Evolutionary conservation across 2,797 vertebrate genomes (phyloP).

Genomic region (Rallus crepitans): DNA sequence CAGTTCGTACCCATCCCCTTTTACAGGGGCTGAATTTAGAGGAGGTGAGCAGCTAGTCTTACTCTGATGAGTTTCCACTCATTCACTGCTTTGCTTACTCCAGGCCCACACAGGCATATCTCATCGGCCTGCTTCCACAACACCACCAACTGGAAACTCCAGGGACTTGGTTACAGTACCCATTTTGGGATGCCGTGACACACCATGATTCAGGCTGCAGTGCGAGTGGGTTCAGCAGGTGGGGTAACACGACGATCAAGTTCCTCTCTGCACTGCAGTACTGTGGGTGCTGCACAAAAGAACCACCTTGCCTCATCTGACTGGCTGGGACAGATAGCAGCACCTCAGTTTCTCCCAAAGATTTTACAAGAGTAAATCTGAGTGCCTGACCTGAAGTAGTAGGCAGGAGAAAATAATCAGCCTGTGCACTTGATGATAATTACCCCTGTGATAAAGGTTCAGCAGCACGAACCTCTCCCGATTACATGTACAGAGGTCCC

Average conservation of each 20-base stretch:
- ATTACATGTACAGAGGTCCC: background rate
- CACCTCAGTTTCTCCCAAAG: background rate
- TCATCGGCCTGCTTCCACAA: background rate
- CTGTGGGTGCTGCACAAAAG: background rate
- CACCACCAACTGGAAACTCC: background rate
- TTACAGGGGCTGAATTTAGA: background rate
- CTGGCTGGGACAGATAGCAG: background rate
- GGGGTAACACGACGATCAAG: background rate
- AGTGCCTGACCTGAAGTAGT: background rate
- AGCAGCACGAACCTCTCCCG: background rate
- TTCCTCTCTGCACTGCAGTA: background rate
- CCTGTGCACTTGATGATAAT: background rate
- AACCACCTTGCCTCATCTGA: background rate
- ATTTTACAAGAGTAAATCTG: background rate
- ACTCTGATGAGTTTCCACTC: background rate
- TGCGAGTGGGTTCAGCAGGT: background rate
- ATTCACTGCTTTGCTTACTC: background rate
- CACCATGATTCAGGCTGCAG: background rate
- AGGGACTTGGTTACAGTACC: background rate
- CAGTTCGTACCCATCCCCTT: background rate
- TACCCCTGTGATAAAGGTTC: slow-evolving; percentile 1
- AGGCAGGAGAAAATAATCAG: background rate
- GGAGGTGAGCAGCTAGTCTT: background rate
- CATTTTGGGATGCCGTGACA: background rate
- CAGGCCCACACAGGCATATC: background rate